Percentiles rank a stretch among this genome's conserved stretches.
Evolutionary conservation across 1,140 invertebrate genomes (phyloP).

Genomic region (Monomorium pharaonis): DNA sequence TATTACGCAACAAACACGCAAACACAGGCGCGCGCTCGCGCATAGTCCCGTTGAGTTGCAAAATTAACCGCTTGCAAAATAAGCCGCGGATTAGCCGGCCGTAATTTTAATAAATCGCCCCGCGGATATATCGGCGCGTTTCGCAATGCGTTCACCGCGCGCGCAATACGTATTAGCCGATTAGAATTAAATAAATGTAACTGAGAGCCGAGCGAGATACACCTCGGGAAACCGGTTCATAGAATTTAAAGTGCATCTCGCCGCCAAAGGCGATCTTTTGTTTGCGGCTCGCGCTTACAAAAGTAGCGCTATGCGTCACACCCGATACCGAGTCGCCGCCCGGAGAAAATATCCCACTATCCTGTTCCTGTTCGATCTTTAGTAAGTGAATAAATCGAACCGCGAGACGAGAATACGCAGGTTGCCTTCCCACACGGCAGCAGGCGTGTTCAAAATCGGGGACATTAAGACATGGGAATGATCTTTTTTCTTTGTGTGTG

Average conservation of each 20-base stretch:
- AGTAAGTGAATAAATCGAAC: background rate
- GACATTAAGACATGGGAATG: no score
- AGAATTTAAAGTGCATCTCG: constrained; percentile 22
- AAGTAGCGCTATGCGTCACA: background rate
- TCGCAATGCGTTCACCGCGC: background rate
- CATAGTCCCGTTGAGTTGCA: background rate
- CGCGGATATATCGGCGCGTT: constrained; percentile 1
- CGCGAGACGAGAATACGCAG: no score
- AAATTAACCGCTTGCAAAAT: constrained; percentile 53
- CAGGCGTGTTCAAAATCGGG: no score
- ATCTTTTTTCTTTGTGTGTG: no score
- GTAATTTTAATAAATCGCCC: constrained; percentile 54
- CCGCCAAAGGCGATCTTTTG: constrained; percentile 19
- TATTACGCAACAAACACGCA: constrained; percentile 17
- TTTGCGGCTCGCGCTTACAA: constrained; percentile 5
- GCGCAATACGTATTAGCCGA: constrained; percentile 9
- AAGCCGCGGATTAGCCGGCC: constrained; percentile 45
- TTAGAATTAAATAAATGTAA: constrained; percentile 46
- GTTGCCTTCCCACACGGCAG: no score
- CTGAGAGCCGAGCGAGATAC: background rate
- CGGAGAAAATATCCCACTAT: background rate
- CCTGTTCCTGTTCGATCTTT: background rate
- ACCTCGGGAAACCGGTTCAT: constrained; percentile 27
- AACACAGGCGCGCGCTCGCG: background rate
- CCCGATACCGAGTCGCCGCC: background rate